These are phyloP conservation scores for Liasis olivaceus DNA, from an alignment of 2,797 vertebrate species.

Conservation along the genomic window DNA sequence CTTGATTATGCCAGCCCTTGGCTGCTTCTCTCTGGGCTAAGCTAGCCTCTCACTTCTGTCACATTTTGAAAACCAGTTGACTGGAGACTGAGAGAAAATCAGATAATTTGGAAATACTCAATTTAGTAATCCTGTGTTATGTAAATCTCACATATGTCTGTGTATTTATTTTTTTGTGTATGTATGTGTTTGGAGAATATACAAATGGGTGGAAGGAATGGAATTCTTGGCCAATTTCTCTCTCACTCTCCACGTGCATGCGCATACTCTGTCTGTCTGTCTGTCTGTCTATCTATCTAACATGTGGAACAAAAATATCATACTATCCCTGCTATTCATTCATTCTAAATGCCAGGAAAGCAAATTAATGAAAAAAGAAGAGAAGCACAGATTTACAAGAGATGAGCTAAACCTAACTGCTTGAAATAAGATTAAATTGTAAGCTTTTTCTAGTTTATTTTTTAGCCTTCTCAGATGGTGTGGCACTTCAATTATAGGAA, in stretches of 20 bases:
- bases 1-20: not conserved
- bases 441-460: constrained; percentile 70
- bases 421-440: constrained; percentile 73
- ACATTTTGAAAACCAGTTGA: not conserved
- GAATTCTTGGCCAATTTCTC: not conserved
- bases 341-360: constrained; percentile 66
- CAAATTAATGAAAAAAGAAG: constrained; percentile 56
- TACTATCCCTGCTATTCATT: constrained; percentile 42
- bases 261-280: too few relatives aligned
- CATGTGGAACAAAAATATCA: constrained; percentile 53
- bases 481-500: constrained; percentile 61
- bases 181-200: not conserved
- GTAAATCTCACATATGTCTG: not conserved
- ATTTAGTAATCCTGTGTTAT: not conserved
- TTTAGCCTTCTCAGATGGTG: constrained; percentile 66
- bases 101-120: not conserved
- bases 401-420: constrained; percentile 64
- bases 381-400: constrained; percentile 54
- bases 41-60: not conserved
- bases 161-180: not conserved
- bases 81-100: not conserved
- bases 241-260: not conserved
- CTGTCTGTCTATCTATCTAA: not conserved
- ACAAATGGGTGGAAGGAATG: not conserved
- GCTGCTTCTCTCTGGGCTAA: too few relatives aligned